Conservation (phyloP, 2,113 vertebrate species). For the Riparia riparia region DNA sequence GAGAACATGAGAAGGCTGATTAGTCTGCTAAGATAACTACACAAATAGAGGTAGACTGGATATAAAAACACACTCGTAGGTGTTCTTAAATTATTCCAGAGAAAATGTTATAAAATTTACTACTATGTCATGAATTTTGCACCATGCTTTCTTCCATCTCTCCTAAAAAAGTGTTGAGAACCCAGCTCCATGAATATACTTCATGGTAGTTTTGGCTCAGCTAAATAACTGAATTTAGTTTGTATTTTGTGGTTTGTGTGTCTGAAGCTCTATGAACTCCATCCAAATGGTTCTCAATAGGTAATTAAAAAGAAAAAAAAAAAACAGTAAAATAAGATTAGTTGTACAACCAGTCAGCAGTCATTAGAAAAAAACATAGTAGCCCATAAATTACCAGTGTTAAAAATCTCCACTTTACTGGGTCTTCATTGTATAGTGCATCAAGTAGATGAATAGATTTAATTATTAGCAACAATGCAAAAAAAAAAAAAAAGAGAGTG, state of each 20-base stretch:
- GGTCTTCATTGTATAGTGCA: not conserved
- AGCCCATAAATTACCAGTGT: not conserved
- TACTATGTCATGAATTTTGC: not conserved
- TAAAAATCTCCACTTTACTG: not conserved
- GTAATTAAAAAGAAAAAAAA: not conserved
- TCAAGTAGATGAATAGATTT: not conserved
- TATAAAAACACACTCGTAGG: not conserved
- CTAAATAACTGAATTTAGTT: not conserved
- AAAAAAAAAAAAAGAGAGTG: not conserved
- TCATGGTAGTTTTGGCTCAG: not conserved
- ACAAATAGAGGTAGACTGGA: not conserved
- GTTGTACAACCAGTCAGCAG: not conserved
- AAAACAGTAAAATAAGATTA: not conserved
- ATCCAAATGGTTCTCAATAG: not conserved
- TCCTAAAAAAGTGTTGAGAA: not conserved
- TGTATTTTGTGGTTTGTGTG: not conserved
- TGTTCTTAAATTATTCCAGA: not conserved
- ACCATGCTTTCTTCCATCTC: not conserved
- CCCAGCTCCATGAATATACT: not conserved
- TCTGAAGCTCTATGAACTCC: not conserved
- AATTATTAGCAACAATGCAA: not conserved
- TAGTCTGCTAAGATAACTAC: not conserved
- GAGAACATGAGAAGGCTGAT: not conserved
- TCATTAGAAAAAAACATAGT: not conserved
- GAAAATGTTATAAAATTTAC: not conserved